These are phyloP conservation scores for Coracias cyanogaster DNA, from an alignment of 2,797 vertebrate genomes.

Conservation along the genomic window DNA sequence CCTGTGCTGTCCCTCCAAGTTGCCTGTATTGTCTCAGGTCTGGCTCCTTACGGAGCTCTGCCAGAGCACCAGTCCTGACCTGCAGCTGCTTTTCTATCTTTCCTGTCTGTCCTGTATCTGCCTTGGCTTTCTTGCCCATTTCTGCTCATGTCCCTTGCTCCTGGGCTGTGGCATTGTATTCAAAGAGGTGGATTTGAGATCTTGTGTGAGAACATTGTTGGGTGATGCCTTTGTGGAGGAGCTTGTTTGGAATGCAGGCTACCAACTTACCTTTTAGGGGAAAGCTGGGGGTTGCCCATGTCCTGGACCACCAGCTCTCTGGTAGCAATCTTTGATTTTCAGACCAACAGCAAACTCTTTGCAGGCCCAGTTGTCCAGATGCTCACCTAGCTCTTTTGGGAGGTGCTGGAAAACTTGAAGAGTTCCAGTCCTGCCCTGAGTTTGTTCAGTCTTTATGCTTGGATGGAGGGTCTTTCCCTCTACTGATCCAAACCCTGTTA, in stretches of 20 bases:
- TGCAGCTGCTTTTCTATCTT: not conserved
- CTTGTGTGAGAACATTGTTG: not conserved
- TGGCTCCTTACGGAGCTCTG: not conserved
- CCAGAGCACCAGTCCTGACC: not conserved
- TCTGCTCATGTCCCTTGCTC: not conserved
- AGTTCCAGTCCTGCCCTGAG: not conserved
- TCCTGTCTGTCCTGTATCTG: not conserved
- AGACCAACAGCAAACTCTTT: not conserved
- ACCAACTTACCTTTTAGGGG: not conserved
- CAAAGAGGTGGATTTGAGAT: not conserved
- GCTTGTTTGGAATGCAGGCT: not conserved
- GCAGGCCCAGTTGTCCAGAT: not conserved
- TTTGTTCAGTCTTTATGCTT: not conserved
- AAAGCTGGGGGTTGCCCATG: not conserved
- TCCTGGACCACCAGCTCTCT: not conserved
- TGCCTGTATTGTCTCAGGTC: not conserved
- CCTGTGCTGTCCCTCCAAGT: not conserved
- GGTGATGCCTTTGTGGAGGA: not conserved
- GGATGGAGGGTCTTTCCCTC: not conserved
- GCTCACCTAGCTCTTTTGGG: not conserved
- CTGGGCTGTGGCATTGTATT: not conserved
- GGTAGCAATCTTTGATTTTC: not conserved
- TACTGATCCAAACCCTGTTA: not conserved
- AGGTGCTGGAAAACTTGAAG: not conserved
- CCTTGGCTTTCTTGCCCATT: not conserved